Base-by-base conservation (phyloP, 2,888 invertebrate species). In the Apotomis capreana region DNA sequence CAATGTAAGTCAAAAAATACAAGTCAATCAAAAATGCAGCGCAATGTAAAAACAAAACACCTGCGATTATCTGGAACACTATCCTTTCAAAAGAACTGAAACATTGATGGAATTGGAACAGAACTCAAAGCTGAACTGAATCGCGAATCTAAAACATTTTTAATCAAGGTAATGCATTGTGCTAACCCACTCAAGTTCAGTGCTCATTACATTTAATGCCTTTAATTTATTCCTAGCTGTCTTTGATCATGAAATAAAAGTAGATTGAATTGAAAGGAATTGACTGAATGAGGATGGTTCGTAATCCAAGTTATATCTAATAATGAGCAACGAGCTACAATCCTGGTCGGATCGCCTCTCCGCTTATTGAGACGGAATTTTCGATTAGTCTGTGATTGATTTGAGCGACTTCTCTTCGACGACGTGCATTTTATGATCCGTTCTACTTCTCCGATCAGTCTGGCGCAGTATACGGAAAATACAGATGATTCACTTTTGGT, bases 301-400 rank as follows among this genome's bases (percentile, higher is more conserved):
- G 72, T 73, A 76, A 85, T 86, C 84, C 81, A 77, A 86, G 88
- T 88, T 88, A 89, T 90, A 87, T 89, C 88, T 88, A 89, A 89
- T 89, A 87, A 89, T 87, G 89, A 87, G 87, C 87, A 88, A 90
- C 85, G 26, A 26, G 26, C 26, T 26, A 90, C 90, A 90, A 91
- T 90, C 89, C 86, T 83, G 83, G 81, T 82, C 83, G 83, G 83
- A 88, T 87, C 83, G 87, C 81, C 83, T 85, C 84, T 85, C 79
- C 84, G 86, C 85, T 90, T 89, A 91, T 91, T 89, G 89, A 89
- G 85, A 84, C 80, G 91, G 92, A 90, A 91, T 92, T 92, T 92
- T 91, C 91, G 88, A 92, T 92, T 92, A 92, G 87, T 85, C 84
- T 86, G 87, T 91, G 92, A 92, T 92, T 92, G 93, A 92, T 92